Evolutionary conservation across 1,140 invertebrate genomes (phyloP), one percentile per base, ranked within the genome.

Genomic region (Ostrea denselamellosa): DNA sequence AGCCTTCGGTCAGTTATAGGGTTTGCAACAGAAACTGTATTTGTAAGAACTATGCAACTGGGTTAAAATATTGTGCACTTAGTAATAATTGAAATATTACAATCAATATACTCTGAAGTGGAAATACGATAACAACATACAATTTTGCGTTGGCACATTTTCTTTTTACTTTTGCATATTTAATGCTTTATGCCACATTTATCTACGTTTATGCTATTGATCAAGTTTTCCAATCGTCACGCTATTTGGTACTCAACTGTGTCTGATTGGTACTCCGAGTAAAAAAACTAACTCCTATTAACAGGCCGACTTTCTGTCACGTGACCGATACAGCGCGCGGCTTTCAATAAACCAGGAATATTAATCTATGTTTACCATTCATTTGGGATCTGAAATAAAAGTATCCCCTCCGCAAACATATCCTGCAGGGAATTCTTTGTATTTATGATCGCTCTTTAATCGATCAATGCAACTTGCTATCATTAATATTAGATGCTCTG

Each of bases 281-380:
- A 25, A 77, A 77, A 71, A 77, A 77, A 77, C 28, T 12, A 77
- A 77, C 68, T 77, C 28, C 12, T 25, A 77, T 77, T 77, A 77
- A 77, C 68, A 71, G 65, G 22, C 65, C 25, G 25, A 34, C 65
- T 25, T 22, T 25, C 22, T 34, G 25, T 77, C 68, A 77, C 68
- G 68, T 77, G 68, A 77, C 28, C 25, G 68, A 77, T 34, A 25
- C 25, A 77, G 22, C 68, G 68, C 68, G 25, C 25, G 28, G 68
- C 68, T 77, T 77, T 77, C 68, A 77, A 77, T 77, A 77, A 77
- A 77, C 68, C 68, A 34, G 68, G 68, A 28, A 77, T 77, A 77
- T 77, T 77, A 77, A 77, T 77, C 68, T 77, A 77, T 77, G 68
- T 77, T 77, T 77, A 77, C 68, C 68, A 77, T 77, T 77, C 68